Percentiles rank a stretch among this genome's conserved stretches.
Conservation (phyloP, 2,888 invertebrate genomes). For the Callosobruchus maculatus region DNA sequence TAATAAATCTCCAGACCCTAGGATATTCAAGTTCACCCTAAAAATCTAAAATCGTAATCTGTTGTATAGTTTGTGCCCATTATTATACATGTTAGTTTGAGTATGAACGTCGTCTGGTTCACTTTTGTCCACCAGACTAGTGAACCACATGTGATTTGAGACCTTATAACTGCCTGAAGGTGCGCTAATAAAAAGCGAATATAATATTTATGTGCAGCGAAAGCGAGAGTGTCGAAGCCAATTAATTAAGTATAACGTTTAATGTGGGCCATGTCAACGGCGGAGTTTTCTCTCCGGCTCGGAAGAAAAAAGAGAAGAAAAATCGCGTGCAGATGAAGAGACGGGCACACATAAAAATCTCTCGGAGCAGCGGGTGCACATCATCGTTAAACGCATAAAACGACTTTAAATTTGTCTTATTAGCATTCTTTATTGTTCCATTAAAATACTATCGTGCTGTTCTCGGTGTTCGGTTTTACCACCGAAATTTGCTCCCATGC, state of each 20-base stretch:
- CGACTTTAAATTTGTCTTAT: background rate
- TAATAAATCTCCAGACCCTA: too few relatives aligned
- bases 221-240: background rate
- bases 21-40: too few relatives aligned
- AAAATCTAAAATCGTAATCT: too few relatives aligned
- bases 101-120: too few relatives aligned
- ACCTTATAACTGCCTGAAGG: too few relatives aligned
- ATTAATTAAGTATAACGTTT: background rate
- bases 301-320: background rate
- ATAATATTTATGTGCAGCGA: background rate
- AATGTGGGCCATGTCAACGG: background rate
- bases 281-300: background rate
- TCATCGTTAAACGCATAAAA: background rate
- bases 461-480: background rate
- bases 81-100: too few relatives aligned
- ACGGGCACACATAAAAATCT: background rate
- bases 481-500: background rate
- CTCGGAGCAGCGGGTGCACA: background rate
- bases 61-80: too few relatives aligned
- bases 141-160: too few relatives aligned
- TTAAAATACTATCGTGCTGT: background rate
- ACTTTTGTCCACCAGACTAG: too few relatives aligned
- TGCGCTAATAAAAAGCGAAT: too few relatives aligned
- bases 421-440: background rate
- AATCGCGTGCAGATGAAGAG: background rate